Evolutionary conservation across 1,140 invertebrate genomes (phyloP).

Genomic region (Drosophila nannoptera): DNA sequence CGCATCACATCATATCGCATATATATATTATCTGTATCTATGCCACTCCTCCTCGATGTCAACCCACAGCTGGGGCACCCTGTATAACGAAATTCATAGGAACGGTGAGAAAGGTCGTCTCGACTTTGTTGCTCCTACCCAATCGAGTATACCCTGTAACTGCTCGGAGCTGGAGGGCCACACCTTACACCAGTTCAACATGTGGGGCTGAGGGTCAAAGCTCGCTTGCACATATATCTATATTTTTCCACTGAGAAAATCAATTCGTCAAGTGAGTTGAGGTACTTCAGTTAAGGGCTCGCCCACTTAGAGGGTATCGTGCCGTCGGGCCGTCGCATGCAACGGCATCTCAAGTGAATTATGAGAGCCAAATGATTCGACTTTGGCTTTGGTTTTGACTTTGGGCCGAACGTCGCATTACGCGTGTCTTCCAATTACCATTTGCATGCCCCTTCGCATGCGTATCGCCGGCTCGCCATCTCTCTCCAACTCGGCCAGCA

Average conservation of each 20-base stretch:
- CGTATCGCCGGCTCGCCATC: constrained; percentile 43
- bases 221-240: too few relatives aligned
- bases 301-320: not conserved
- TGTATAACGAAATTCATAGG: constrained; percentile 9
- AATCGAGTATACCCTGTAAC: constrained; percentile 8
- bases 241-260: too few relatives aligned
- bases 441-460: constrained; percentile 11
- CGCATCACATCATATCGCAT: too few relatives aligned
- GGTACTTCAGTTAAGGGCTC: too few relatives aligned
- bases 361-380: constrained; percentile 37
- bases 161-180: too few relatives aligned
- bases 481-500: constrained; percentile 12
- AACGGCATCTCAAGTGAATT: constrained; percentile 45
- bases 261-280: too few relatives aligned
- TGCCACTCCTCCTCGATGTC: too few relatives aligned
- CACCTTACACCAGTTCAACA: too few relatives aligned
- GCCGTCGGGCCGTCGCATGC: not conserved
- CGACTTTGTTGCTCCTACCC: not conserved
- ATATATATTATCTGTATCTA: too few relatives aligned
- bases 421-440: constrained; percentile 16
- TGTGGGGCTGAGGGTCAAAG: too few relatives aligned
- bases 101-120: not conserved
- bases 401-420: constrained; percentile 3
- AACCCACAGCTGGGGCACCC: constrained; percentile 1
- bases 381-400: not conserved